Conservation (phyloP, 1,140 invertebrate genomes). For the Stegodyphus dumicola region DNA sequence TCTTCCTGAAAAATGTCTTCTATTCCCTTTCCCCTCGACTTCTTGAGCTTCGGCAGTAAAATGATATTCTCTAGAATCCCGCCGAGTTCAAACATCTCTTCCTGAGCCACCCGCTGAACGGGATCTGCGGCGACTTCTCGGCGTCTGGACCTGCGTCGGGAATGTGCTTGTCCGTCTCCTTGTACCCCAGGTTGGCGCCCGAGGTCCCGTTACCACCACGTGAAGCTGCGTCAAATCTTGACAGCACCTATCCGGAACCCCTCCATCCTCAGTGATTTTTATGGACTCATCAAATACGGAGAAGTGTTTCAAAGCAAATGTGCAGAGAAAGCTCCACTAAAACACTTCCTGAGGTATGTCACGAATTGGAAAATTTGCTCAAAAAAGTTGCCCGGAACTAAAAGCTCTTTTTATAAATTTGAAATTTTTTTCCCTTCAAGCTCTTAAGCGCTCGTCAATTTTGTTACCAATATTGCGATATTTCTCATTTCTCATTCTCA, state of each 20-base stretch:
- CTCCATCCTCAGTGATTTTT: not conserved
- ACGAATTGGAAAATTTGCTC: no score
- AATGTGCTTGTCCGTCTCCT: constrained; percentile 17
- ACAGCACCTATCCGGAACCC: constrained; percentile 21
- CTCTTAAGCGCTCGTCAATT: no score
- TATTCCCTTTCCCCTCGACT: not conserved
- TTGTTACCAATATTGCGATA: no score
- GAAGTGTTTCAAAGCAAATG: no score
- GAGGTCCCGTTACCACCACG: constrained; percentile 30
- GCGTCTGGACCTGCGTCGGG: constrained; percentile 27
- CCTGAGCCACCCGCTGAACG: constrained; percentile 22
- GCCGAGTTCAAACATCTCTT: not conserved
- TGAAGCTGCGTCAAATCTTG: not conserved
- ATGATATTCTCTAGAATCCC: not conserved
- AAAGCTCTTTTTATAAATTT: no score
- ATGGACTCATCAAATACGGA: constrained; percentile 16
- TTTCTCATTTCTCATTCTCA: no score
- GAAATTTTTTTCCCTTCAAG: no score
- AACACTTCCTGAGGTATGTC: no score
- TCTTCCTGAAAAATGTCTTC: not conserved
- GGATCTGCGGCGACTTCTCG: constrained; percentile 1
- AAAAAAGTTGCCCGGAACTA: no score
- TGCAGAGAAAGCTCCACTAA: no score
- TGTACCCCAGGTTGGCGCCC: constrained; percentile 3
- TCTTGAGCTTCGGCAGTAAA: constrained; percentile 28